Evolutionary conservation across 1,140 invertebrate genomes (phyloP).

Genomic region (Drosophila obscura): DNA sequence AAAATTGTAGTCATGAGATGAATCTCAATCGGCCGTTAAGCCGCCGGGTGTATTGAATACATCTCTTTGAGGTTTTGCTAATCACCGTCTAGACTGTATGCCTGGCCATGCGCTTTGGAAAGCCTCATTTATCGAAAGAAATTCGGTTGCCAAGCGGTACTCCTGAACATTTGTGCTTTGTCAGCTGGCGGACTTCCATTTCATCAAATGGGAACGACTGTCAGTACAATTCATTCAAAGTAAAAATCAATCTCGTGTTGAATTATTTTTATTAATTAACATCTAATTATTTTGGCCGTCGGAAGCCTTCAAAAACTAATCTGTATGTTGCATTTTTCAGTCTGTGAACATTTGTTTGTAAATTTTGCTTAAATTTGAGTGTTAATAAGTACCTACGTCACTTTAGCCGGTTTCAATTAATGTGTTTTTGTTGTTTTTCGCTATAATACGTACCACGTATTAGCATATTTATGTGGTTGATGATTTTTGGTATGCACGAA

Average conservation of each 20-base stretch:
- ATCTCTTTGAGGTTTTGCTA: constrained; percentile 51
- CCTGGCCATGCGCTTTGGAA: constrained; percentile 13
- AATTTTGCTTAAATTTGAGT: constrained; percentile 28
- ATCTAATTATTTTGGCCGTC: no score
- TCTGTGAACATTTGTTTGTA: neutral
- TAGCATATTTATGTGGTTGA: constrained; percentile 66
- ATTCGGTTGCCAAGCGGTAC: constrained; percentile 45
- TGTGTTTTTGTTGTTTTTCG: constrained; percentile 43
- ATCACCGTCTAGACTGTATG: constrained; percentile 67
- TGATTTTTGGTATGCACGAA: constrained; percentile 41
- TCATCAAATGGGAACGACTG: constrained; percentile 6
- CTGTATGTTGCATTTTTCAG: no score
- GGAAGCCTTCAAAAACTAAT: neutral
- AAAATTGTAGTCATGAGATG: constrained; percentile 31
- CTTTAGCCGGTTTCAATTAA: constrained; percentile 50
- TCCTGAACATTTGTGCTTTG: neutral
- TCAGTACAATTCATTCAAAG: neutral
- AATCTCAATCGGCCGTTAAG: constrained; percentile 23
- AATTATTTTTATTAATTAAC: no score
- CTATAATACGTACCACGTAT: constrained; percentile 30
- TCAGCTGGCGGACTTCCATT: neutral
- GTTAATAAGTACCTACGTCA: constrained; percentile 70
- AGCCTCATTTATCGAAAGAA: constrained; percentile 29
- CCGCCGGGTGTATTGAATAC: constrained; percentile 8
- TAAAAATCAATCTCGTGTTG: neutral